Percentiles rank a stretch among this genome's conserved stretches.
These are phyloP conservation scores for Plebejus argus DNA, from an alignment of 2,888 invertebrate species.

Conservation along the genomic window DNA sequence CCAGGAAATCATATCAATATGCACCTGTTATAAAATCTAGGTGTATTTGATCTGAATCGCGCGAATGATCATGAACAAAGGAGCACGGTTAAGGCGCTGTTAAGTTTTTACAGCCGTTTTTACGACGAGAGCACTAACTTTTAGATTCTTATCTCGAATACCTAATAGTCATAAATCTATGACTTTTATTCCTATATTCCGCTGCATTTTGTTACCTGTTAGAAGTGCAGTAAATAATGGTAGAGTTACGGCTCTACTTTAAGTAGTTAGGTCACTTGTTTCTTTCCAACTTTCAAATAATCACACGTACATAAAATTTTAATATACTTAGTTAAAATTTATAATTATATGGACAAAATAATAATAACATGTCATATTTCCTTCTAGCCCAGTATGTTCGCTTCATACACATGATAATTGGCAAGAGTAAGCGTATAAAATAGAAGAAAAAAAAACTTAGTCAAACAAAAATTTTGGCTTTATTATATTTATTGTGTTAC, in stretches of 20 bases:
- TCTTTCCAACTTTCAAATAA: background rate
- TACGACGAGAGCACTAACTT: slow-evolving; percentile 58
- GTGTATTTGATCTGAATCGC: slow-evolving; percentile 42
- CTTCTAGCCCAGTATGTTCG: no score
- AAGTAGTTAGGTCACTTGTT: background rate
- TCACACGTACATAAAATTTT: no score
- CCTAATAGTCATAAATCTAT: slow-evolving; percentile 32
- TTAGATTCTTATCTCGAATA: slow-evolving; percentile 49
- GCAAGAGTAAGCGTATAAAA: no score
- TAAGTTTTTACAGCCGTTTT: slow-evolving; percentile 62
- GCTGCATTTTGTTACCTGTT: slow-evolving; percentile 28
- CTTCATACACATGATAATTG: no score
- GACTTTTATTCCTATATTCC: slow-evolving; percentile 1
- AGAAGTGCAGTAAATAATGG: background rate
- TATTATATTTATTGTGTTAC: no score
- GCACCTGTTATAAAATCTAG: background rate
- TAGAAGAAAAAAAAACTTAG: no score
- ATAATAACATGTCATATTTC: no score
- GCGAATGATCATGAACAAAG: slow-evolving; percentile 54
- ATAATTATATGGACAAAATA: no score
- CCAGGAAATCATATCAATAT: background rate
- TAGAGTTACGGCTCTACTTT: background rate
- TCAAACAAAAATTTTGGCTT: no score
- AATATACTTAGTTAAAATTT: no score
- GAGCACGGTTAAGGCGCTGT: slow-evolving; percentile 54